Percentiles rank a stretch among this genome's conserved stretches.
Conservation (phyloP, 2,113 vertebrate genomes). For the Nerophis ophidion region DNA sequence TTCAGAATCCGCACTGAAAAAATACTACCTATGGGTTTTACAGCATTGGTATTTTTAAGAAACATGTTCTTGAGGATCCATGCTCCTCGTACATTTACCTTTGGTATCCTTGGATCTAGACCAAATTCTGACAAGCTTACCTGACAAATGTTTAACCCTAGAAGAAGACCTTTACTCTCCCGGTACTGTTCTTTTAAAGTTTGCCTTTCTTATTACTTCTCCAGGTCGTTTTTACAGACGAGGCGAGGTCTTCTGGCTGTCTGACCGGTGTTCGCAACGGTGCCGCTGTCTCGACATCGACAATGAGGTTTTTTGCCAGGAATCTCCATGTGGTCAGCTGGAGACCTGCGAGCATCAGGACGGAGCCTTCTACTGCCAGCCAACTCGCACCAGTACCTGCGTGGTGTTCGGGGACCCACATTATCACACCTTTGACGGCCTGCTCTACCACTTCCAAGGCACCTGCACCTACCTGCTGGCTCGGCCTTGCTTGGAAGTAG, state of each 20-base stretch:
- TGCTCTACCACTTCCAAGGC: slow-evolving; percentile 98
- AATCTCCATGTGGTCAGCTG: slow-evolving; percentile 81
- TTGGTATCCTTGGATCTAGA: too few relatives aligned
- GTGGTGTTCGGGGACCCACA: slow-evolving; percentile 97
- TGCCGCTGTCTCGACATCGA: slow-evolving; percentile 91
- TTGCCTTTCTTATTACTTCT: neutral
- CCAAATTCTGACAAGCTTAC: too few relatives aligned
- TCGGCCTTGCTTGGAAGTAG: slow-evolving; percentile 85
- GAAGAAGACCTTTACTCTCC: too few relatives aligned
- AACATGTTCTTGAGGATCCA: too few relatives aligned
- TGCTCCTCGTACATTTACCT: too few relatives aligned
- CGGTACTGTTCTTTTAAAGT: neutral
- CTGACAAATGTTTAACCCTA: too few relatives aligned
- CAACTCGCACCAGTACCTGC: slow-evolving; percentile 89
- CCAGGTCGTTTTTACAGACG: slow-evolving; percentile 86
- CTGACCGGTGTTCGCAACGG: slow-evolving; percentile 84
- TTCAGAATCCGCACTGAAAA: too few relatives aligned
- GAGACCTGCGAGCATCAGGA: slow-evolving; percentile 85
- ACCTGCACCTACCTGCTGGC: slow-evolving; percentile 95
- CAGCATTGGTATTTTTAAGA: too few relatives aligned
- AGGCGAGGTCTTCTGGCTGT: slow-evolving; percentile 94
- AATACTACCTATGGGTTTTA: too few relatives aligned
- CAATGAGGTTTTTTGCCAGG: slow-evolving; percentile 89
- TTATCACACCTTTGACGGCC: slow-evolving; percentile 97
- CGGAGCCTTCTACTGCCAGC: slow-evolving; percentile 88